Percentiles rank a stretch among this genome's conserved stretches.
These are phyloP conservation scores for Exephanes ischioxanthus DNA, from an alignment of 2,888 invertebrate species.

Conservation along the genomic window DNA sequence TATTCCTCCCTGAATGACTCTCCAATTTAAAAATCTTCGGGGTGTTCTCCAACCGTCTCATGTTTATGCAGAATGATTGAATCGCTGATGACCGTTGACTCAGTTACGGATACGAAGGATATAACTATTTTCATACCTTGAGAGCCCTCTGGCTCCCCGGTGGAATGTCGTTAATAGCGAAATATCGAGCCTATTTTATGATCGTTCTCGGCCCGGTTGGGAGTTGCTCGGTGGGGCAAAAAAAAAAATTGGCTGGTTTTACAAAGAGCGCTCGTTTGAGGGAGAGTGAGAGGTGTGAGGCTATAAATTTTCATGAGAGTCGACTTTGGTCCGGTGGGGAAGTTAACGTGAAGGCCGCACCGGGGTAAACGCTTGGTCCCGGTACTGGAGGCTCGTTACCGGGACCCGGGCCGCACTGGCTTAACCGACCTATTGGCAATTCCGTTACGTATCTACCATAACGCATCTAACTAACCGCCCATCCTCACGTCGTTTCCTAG, in stretches of 20 bases:
- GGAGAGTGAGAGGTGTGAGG: not conserved
- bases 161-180: not conserved
- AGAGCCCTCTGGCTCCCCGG: not conserved
- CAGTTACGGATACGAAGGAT: slow-evolving; percentile 1
- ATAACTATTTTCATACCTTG: slow-evolving; percentile 2
- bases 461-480: slow-evolving; percentile 68
- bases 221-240: not conserved
- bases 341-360: slow-evolving; percentile 45
- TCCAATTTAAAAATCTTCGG: not conserved
- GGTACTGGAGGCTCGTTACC: slow-evolving; percentile 55
- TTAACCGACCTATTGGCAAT: slow-evolving; percentile 67
- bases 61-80: slow-evolving; percentile 55
- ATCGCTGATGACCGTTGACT: slow-evolving; percentile 32
- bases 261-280: slow-evolving; percentile 27
- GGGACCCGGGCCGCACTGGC: slow-evolving; percentile 41
- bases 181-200: slow-evolving; percentile 38
- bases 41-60: not conserved
- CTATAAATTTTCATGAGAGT: slow-evolving; percentile 65
- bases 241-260: slow-evolving; percentile 47
- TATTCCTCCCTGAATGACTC: not conserved
- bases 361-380: slow-evolving; percentile 19
- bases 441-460: slow-evolving; percentile 64
- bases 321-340: slow-evolving; percentile 54
- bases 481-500: slow-evolving; percentile 64
- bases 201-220: not conserved